Evolutionary conservation across 2,888 invertebrate genomes (phyloP), one percentile per base, ranked within the genome.

Genomic region (Gymnocheta viridis): DNA sequence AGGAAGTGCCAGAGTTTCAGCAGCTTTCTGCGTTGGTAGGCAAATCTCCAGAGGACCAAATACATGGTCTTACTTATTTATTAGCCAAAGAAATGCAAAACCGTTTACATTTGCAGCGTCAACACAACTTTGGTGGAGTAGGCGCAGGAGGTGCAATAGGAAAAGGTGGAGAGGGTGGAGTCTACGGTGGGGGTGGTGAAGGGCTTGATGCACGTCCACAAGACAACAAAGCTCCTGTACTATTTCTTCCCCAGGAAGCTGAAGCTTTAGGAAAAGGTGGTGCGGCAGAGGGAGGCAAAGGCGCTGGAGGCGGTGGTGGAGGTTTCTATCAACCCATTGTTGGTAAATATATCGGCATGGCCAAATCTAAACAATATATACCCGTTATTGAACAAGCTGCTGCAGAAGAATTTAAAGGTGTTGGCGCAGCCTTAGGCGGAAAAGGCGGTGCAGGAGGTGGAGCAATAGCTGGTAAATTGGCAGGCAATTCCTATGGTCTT

Each of bases 51-150:
- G 90, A 91, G 7, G 91, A 92, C 74, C 93, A 94, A 88, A 90
- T 94, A 22, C 91, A 93, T 86, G 93, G 93, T 1, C 88, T 94
- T 1, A 92, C 93, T 54, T 92, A 92, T 77, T 87, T 94, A 4
- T 86, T 93, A 54, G 90, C 91, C 67, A 91, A 91, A 67, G 91
- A 91, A 78, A 90, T 91, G 90, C 90, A 89, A 86, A 85, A 87
- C 14, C 88, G 89, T 72, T 77, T 89, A 49, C 88, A 89, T 19
- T 38, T 84, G 32, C 82, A 86, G 47, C 87, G 87, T 1, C 88
- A 89, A 74, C 85, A 87, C 0, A 87, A 88, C 32, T 70, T 29
- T 17, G 80, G 70, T 2, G 12, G 69, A 5, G 49, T 19, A 35
- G 44, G 64, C 9, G 54, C 14, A 0, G 49, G 27, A 7, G 70